A percentile compares a stretch with the other conserved stretches of the same genome.
phyloP scores from a whole-genome alignment of 2,888 invertebrate genomes.

The Drosophila heteroneura region DNA sequence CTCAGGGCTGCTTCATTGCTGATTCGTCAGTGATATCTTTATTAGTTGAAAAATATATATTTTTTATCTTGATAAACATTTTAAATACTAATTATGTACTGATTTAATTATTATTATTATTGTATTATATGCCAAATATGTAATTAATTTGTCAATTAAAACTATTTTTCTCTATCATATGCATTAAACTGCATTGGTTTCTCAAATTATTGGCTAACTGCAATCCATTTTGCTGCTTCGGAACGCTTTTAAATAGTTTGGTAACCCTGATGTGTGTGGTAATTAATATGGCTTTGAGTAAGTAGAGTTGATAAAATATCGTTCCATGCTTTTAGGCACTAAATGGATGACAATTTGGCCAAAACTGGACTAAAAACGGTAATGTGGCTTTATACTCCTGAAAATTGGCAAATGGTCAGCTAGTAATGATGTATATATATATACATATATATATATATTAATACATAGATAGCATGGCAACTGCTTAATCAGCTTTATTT shows the following conservation, averaged over 20 bases:
- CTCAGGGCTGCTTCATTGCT: constrained; percentile 12
- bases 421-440: background rate
- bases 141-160: background rate
- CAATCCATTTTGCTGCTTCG: background rate
- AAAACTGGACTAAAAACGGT: constrained; percentile 20
- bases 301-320: constrained; percentile 46
- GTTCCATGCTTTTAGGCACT: constrained; percentile 45
- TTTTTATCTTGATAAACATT: background rate
- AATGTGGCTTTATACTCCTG: constrained; percentile 41
- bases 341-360: constrained; percentile 51
- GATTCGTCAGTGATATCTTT: background rate
- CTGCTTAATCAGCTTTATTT: constrained; percentile 77
- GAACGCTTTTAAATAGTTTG: background rate
- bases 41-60: background rate
- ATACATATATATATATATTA: background rate
- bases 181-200: background rate
- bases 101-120: background rate
- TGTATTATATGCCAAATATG: background rate
- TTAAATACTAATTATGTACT: background rate
- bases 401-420: constrained; percentile 7
- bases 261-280: constrained; percentile 24
- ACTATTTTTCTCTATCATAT: background rate
- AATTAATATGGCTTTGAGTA: constrained; percentile 72
- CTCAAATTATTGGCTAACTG: background rate
- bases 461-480: constrained; percentile 23